A percentile compares a stretch with the other conserved stretches of the same genome.
Evolutionary conservation across 1,140 invertebrate species (phyloP).

Genomic region (Galendromus occidentalis): DNA sequence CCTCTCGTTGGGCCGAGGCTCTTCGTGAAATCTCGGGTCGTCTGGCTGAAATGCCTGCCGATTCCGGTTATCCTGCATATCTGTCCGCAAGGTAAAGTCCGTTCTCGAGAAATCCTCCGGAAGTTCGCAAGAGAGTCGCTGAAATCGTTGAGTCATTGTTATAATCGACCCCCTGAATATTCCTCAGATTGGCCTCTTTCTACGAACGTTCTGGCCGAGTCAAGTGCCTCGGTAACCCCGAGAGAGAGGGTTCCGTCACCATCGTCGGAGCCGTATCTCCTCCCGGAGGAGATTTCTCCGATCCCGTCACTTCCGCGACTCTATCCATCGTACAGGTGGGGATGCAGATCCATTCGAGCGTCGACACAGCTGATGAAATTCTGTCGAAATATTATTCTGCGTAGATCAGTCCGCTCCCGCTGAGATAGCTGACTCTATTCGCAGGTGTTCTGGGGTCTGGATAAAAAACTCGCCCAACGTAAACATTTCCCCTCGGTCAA

Average conservation of each 20-base stretch:
- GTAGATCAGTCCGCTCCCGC: too few relatives aligned
- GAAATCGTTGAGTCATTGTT: too few relatives aligned
- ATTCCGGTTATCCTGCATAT: slow-evolving; percentile 91
- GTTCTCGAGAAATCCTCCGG: too few relatives aligned
- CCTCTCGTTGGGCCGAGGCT: slow-evolving; percentile 98
- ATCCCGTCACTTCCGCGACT: slow-evolving; percentile 97
- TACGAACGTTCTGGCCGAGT: slow-evolving; percentile 97
- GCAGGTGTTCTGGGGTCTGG: slow-evolving; percentile 81
- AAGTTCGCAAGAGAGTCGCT: too few relatives aligned
- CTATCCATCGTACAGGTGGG: slow-evolving; percentile 79
- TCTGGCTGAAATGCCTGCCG: slow-evolving; percentile 98
- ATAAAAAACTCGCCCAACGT: slow-evolving; percentile 96
- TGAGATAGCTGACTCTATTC: too few relatives aligned
- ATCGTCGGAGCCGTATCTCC: slow-evolving; percentile 68
- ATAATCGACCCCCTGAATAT: too few relatives aligned
- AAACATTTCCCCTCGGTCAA: slow-evolving; percentile 99
- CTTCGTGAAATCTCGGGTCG: slow-evolving; percentile 99
- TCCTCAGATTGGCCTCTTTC: slow-evolving; percentile 73
- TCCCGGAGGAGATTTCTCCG: slow-evolving; percentile 72
- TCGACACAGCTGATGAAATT: too few relatives aligned
- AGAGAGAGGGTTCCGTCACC: slow-evolving; percentile 89
- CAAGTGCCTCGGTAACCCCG: slow-evolving; percentile 89
- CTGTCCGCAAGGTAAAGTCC: slow-evolving; percentile 46
- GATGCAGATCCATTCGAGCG: too few relatives aligned
- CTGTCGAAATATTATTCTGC: too few relatives aligned